Evolutionary conservation across 2,888 invertebrate species (phyloP).

Genomic region (Odontothrips loti): DNA sequence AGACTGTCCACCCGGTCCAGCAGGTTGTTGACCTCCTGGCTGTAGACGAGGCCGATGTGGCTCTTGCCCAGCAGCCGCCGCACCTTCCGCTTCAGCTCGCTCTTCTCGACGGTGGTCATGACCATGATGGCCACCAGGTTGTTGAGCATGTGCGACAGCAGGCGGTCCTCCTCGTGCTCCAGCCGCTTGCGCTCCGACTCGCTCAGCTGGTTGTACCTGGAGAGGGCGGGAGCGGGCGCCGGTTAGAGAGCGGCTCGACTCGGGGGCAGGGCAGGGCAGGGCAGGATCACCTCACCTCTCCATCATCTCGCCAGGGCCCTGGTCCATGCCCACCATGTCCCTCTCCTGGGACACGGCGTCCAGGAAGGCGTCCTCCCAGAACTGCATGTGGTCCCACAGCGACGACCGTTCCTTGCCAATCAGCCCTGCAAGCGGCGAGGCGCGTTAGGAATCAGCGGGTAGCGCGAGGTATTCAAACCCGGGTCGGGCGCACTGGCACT

Average conservation of each 20-base stretch:
- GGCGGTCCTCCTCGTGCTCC: conserved; percentile 95
- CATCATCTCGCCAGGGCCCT: conserved; percentile 99
- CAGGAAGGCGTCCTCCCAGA: conserved; percentile 98
- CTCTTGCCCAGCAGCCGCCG: conserved; percentile 93
- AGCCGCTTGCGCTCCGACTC: conserved; percentile 89
- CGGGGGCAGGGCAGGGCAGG: too few relatives aligned
- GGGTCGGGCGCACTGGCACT: neutral
- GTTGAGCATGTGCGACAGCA: conserved; percentile 91
- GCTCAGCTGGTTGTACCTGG: conserved; percentile 80
- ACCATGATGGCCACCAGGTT: conserved; percentile 95
- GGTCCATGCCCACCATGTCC: conserved; percentile 99
- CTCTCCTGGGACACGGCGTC: conserved; percentile 97
- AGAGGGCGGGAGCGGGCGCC: neutral
- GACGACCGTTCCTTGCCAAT: conserved; percentile 73
- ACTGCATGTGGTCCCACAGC: conserved; percentile 98
- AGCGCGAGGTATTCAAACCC: neutral
- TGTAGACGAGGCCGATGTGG: conserved; percentile 95
- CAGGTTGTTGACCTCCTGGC: conserved; percentile 94
- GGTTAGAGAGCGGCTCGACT: too few relatives aligned
- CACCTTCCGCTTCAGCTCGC: conserved; percentile 79
- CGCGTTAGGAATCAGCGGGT: neutral
- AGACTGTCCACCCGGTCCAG: conserved; percentile 91
- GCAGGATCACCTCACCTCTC: conserved; percentile 58
- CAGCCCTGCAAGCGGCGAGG: conserved; percentile 44
- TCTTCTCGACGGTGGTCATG: conserved; percentile 81